Conservation (phyloP, 2,797 vertebrate genomes). For the Enteromius viviparus region DNA sequence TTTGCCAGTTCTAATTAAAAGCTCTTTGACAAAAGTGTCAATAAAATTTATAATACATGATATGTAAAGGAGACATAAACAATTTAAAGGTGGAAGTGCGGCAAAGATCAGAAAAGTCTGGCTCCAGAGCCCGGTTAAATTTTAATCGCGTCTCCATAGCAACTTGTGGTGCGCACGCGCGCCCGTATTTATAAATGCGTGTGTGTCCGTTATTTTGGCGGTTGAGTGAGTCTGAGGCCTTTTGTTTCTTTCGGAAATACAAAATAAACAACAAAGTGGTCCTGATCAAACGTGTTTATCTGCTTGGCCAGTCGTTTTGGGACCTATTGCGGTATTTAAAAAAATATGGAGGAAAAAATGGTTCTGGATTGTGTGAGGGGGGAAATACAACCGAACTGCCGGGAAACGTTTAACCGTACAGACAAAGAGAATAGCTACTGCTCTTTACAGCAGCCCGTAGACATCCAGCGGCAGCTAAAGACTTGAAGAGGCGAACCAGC, state of each 20-base stretch:
- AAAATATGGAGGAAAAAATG: conserved; percentile 16
- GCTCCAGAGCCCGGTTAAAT: conserved; percentile 46
- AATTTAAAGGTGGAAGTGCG: conserved; percentile 47
- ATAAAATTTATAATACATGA: conserved; percentile 51
- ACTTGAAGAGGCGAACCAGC: conserved; percentile 67
- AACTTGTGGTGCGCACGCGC: conserved; percentile 56
- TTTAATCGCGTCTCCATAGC: conserved; percentile 58
- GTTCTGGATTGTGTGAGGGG: conserved; percentile 71
- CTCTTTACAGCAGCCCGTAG: conserved; percentile 71
- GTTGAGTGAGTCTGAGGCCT: conserved; percentile 54
- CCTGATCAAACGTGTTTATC: conserved; percentile 70
- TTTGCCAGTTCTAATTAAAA: conserved; percentile 48
- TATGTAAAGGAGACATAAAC: conserved; percentile 46
- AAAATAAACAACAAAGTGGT: conserved; percentile 56
- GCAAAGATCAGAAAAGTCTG: conserved; percentile 46
- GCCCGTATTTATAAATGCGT: neutral
- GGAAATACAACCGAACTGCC: conserved; percentile 73
- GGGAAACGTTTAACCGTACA: conserved; percentile 74
- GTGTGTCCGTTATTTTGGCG: conserved; percentile 32
- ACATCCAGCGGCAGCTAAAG: conserved; percentile 72
- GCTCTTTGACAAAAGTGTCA: conserved; percentile 43
- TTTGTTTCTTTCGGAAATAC: conserved; percentile 57
- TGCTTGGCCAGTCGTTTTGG: conserved; percentile 67
- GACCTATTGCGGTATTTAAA: conserved; percentile 61
- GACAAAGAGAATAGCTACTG: conserved; percentile 74